Base-by-base conservation (phyloP, 2,797 vertebrate genomes). In the Sebastes melanostomus region DNA sequence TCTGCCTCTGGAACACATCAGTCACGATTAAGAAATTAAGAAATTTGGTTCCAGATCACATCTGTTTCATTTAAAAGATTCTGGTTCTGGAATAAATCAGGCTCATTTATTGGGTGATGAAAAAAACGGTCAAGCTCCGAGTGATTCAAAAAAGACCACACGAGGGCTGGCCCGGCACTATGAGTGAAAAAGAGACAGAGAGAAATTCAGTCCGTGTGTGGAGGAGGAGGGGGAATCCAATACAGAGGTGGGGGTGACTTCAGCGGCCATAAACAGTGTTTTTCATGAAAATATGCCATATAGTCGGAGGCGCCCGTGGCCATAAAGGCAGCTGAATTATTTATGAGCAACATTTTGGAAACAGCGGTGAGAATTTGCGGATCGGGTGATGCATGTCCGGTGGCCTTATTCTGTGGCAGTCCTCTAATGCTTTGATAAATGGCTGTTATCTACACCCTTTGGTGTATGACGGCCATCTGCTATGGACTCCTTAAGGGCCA, bases 401-500 rank as follows among this genome's bases (percentile, higher is more conserved):
- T 94, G 94, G 94, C 93, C 94, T 92, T 93, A 92, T 94, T 95
- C 90, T 72, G 85, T 91, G 92, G 87, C 91, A 85, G 83, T 68
- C 80, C 88, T 91, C 92, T 94, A 93, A 94, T 93, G 93, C 92
- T 93, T 90, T 95, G 94, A 95, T 95, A 94, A 94, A 95, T 94
- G 95, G 93, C 92, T 89, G 91, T 94, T 93, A 93, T 94, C 93
- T 93, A 85, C 88, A 92, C 84, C 93, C 92, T 90, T 93, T 88
- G 93, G 93, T 93, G 93, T 93, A 92, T 93, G 94, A 93, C 92
- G 92, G 89, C 95, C 95, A 95, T 94, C 95, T 95, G 95, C 91
- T 91, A 66, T 59, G 63, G 84, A 83, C 89, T 93, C 93, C 94
- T 93, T 82, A 56, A 90, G 93, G 95, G 92, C 91, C 93, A 92